Percentiles rank a stretch among this genome's conserved stretches.
These are phyloP conservation scores for Gadopsis bispinosus DNA, from an alignment of 2,797 vertebrate genomes.

Conservation along the genomic window DNA sequence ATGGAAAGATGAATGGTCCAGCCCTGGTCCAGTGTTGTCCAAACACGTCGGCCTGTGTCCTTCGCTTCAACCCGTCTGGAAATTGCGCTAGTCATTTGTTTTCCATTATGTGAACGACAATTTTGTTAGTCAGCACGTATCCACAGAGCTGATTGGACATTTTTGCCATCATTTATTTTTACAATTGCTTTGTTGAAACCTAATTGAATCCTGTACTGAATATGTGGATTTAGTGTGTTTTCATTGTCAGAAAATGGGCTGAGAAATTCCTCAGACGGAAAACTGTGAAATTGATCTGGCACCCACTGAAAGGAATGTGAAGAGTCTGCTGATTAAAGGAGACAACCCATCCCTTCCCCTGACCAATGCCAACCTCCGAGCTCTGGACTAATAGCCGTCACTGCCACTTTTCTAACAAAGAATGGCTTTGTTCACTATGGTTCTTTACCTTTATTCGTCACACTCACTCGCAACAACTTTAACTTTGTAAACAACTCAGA, in stretches of 20 bases:
- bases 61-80: constrained; percentile 51
- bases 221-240: constrained; percentile 29
- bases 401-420: constrained; percentile 50
- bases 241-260: constrained; percentile 36
- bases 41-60: constrained; percentile 53
- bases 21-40: constrained; percentile 33
- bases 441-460: constrained; percentile 46
- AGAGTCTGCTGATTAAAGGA: constrained; percentile 70
- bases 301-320: constrained; percentile 60
- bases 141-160: constrained; percentile 26
- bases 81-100: constrained; percentile 16
- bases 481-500: constrained; percentile 66
- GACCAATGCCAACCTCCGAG: constrained; percentile 58
- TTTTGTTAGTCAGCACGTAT: constrained; percentile 23
- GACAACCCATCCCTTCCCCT: constrained; percentile 66
- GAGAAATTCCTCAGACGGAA: constrained; percentile 42
- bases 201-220: constrained; percentile 29
- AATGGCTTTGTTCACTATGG: constrained; percentile 33
- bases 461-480: constrained; percentile 45
- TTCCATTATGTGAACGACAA: constrained; percentile 7
- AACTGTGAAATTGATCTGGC: constrained; percentile 77
- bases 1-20: constrained; percentile 62
- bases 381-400: constrained; percentile 52
- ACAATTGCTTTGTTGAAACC: constrained; percentile 8
- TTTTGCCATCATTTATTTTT: constrained; percentile 17